phyloP scores from a whole-genome alignment of 2,113 vertebrate species.

The Nematolebias whitei region DNA sequence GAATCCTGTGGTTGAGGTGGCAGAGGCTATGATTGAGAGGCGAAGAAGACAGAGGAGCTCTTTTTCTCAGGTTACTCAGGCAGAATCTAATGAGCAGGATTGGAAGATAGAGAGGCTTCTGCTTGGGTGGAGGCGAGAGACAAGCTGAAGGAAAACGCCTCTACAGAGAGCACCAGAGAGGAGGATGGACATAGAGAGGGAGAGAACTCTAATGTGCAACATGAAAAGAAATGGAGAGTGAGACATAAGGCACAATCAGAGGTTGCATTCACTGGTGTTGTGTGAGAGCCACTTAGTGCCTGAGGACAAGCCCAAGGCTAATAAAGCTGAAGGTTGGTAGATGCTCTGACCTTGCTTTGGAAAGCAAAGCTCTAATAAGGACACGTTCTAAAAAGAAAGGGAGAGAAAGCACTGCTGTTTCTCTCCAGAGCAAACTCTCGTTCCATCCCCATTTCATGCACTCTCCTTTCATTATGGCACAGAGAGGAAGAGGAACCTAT shows the following conservation, averaged over 20 bases:
- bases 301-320: slow-evolving; percentile 75
- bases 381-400: slow-evolving; percentile 64
- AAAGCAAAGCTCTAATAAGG: slow-evolving; percentile 76
- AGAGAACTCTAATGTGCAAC: slow-evolving; percentile 44
- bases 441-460: slow-evolving; percentile 59
- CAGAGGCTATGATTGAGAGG: slow-evolving; percentile 70
- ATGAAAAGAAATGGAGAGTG: slow-evolving; percentile 63
- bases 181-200: slow-evolving; percentile 45
- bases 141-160: slow-evolving; percentile 59
- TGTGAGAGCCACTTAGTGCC: slow-evolving; percentile 68
- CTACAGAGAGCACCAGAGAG: slow-evolving; percentile 57
- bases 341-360: slow-evolving; percentile 73
- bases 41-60: slow-evolving; percentile 61
- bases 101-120: slow-evolving; percentile 60
- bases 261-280: slow-evolving; percentile 65
- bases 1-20: slow-evolving; percentile 76
- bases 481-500: slow-evolving; percentile 62
- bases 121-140: slow-evolving; percentile 58
- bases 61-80: slow-evolving; percentile 75
- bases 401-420: slow-evolving; percentile 41
- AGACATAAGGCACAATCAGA: slow-evolving; percentile 72
- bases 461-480: slow-evolving; percentile 65
- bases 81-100: slow-evolving; percentile 79
- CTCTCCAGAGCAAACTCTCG: slow-evolving; percentile 72
- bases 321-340: slow-evolving; percentile 74